Percentiles rank a stretch among this genome's conserved stretches.
These are phyloP conservation scores for Florisuga fusca DNA, from an alignment of 2,797 vertebrate species.

Conservation along the genomic window DNA sequence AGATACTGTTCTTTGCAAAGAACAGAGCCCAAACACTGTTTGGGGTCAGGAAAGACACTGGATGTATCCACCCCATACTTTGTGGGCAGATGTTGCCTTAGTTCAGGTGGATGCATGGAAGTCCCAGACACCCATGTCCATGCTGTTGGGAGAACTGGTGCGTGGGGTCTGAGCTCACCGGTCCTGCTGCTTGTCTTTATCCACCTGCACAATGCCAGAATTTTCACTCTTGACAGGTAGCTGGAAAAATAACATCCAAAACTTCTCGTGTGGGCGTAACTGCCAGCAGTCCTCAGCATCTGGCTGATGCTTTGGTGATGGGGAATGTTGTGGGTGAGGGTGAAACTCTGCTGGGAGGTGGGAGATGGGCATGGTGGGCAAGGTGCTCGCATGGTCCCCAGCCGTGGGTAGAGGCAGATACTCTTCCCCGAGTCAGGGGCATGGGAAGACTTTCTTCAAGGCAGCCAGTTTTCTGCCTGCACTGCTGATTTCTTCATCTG, in stretches of 20 bases:
- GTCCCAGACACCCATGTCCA: background rate
- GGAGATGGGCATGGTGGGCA: rapidly evolving
- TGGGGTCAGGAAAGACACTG: background rate
- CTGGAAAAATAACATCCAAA: background rate
- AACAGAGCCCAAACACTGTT: background rate
- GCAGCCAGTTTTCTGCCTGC: background rate
- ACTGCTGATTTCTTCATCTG: slow-evolving; percentile 52
- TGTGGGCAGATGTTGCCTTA: background rate
- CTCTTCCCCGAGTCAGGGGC: background rate
- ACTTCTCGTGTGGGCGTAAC: rapidly evolving
- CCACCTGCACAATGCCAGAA: background rate
- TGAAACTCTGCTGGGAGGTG: background rate
- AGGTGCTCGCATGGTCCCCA: background rate
- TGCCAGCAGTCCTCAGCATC: rapidly evolving
- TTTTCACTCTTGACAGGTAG: background rate
- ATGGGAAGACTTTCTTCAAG: background rate
- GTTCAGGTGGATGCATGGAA: background rate
- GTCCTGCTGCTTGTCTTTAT: background rate
- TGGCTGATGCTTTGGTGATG: background rate
- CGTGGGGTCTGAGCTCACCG: rapidly evolving
- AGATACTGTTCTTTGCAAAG: background rate
- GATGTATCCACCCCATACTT: rapidly evolving
- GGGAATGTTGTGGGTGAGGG: too few relatives aligned
- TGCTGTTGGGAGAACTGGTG: background rate
- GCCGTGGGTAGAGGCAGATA: background rate